phyloP scores from a whole-genome alignment of 2,888 invertebrate species.

The Campaea margaritaria region DNA sequence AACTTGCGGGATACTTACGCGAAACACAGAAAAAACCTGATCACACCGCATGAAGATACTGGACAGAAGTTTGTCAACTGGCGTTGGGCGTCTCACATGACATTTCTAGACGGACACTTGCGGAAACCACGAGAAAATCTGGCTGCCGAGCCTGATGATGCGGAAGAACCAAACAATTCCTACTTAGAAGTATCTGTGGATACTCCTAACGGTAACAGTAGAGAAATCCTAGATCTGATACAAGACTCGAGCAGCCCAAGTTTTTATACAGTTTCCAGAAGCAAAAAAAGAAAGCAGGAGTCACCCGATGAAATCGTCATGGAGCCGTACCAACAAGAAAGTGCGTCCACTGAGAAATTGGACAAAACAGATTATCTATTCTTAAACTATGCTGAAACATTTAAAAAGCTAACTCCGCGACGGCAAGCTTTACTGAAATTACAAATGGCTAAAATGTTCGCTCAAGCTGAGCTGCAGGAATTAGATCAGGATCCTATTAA shows the following conservation, averaged over 20 bases:
- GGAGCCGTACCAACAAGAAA: constrained; percentile 4
- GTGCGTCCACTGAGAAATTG: not conserved
- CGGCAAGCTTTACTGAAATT: constrained; percentile 14
- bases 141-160: not conserved
- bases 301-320: not conserved
- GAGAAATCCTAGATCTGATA: not conserved
- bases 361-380: constrained; percentile 18
- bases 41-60: not conserved
- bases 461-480: constrained; percentile 18
- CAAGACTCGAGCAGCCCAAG: not conserved
- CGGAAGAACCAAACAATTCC: constrained; percentile 2
- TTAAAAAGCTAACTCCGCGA: constrained; percentile 10
- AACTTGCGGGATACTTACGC: constrained; percentile 15
- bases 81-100: constrained; percentile 21
- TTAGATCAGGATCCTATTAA: constrained; percentile 10
- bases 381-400: constrained; percentile 18
- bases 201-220: not conserved
- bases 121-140: constrained; percentile 5
- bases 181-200: not conserved
- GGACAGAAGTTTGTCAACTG: constrained; percentile 2
- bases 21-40: constrained; percentile 2
- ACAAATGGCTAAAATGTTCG: constrained; percentile 18
- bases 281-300: constrained; percentile 8
- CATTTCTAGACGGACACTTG: constrained; percentile 9
- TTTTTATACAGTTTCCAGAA: not conserved